Evolutionary conservation across 1,140 invertebrate species (phyloP).

Genomic region (Helicorthomorpha holstii): DNA sequence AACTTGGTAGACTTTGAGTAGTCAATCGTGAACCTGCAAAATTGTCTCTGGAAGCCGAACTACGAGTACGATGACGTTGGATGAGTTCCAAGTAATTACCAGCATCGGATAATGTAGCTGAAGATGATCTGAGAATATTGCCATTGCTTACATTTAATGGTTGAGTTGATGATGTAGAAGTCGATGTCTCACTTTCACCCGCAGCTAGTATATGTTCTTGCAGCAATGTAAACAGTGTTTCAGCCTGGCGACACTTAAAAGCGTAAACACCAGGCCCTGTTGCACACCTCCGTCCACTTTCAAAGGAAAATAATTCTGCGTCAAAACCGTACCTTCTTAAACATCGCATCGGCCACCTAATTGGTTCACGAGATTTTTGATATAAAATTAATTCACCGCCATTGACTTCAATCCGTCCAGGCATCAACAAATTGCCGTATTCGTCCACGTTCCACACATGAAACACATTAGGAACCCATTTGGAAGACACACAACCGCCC

Average conservation of each 20-base stretch:
- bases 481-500: slow-evolving; percentile 69
- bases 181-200: slow-evolving; percentile 20
- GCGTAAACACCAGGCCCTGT: slow-evolving; percentile 89
- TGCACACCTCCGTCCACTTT: slow-evolving; percentile 79
- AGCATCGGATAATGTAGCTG: slow-evolving; percentile 6
- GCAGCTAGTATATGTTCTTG: slow-evolving; percentile 59
- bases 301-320: slow-evolving; percentile 81
- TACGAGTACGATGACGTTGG: background rate
- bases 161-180: background rate
- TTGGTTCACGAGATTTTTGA: slow-evolving; percentile 53
- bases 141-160: background rate
- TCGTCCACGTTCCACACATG: slow-evolving; percentile 55
- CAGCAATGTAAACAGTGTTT: slow-evolving; percentile 73
- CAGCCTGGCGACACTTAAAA: slow-evolving; percentile 76
- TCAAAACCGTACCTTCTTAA: slow-evolving; percentile 89
- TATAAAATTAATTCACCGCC: slow-evolving; percentile 67
- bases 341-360: slow-evolving; percentile 75
- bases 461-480: slow-evolving; percentile 56
- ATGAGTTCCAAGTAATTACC: slow-evolving; percentile 15
- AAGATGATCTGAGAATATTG: background rate
- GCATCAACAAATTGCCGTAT: slow-evolving; percentile 47
- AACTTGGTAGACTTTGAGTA: background rate
- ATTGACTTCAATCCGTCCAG: slow-evolving; percentile 66
- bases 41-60: background rate
- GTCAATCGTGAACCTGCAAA: background rate